Conservation (phyloP, 2,888 invertebrate genomes). For the Dryadula phaetusa region DNA sequence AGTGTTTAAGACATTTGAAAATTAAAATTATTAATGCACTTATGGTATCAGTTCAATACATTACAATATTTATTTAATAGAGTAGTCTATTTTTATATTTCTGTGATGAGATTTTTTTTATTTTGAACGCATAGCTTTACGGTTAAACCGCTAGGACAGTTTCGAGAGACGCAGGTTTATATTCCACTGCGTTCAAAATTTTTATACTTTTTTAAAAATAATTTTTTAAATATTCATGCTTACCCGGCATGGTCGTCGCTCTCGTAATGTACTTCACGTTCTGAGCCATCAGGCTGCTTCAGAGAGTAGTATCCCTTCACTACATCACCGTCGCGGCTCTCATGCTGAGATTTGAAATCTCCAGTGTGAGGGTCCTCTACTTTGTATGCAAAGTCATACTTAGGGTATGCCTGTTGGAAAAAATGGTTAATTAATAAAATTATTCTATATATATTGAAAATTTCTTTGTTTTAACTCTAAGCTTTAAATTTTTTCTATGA, state of each 20-base stretch:
- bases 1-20: no score
- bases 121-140: no score
- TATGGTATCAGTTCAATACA: no score
- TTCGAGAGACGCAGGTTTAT: no score
- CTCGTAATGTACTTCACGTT: slow-evolving; percentile 59
- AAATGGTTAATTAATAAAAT: neutral
- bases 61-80: no score
- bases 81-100: no score
- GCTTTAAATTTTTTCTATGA: neutral
- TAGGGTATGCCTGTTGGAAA: slow-evolving; percentile 53
- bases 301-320: slow-evolving; percentile 83
- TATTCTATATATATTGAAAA: no score
- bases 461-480: neutral
- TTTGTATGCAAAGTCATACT: slow-evolving; percentile 71
- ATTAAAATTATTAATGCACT: no score
- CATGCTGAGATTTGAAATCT: slow-evolving; percentile 75
- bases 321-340: slow-evolving; percentile 79
- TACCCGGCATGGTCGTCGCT: slow-evolving; percentile 63
- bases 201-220: no score
- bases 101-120: no score
- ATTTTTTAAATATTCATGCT: slow-evolving; percentile 47
- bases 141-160: no score
- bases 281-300: slow-evolving; percentile 78
- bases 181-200: no score
- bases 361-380: slow-evolving; percentile 78